Percentiles rank a stretch among this genome's conserved stretches.
phyloP scores from a whole-genome alignment of 2,888 invertebrate species.

The Entomobrya multifasciata region DNA sequence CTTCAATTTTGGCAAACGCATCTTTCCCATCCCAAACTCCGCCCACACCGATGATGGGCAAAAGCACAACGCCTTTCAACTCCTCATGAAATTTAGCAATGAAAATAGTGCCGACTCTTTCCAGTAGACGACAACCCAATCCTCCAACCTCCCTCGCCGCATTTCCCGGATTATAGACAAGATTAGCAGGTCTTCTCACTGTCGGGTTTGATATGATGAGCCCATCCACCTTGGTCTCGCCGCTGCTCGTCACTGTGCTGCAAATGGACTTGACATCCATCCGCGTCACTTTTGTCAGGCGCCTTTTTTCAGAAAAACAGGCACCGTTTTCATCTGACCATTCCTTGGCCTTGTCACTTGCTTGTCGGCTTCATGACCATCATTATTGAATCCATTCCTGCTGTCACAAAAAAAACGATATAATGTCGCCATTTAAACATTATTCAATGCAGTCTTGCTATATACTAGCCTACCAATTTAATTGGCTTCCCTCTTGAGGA shows the following conservation, averaged over 20 bases:
- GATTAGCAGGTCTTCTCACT: slow-evolving; percentile 84
- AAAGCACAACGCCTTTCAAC: slow-evolving; percentile 89
- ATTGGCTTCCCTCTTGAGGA: too few species aligned
- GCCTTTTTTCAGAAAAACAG: slow-evolving; percentile 79
- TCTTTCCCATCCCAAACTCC: slow-evolving; percentile 94
- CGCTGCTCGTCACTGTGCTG: slow-evolving; percentile 60
- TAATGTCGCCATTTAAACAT: too few species aligned
- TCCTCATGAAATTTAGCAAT: slow-evolving; percentile 92
- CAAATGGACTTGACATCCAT: slow-evolving; percentile 76
- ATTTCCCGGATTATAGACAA: slow-evolving; percentile 83
- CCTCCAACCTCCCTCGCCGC: slow-evolving; percentile 91
- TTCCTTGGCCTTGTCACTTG: slow-evolving; percentile 83
- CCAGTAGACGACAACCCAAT: slow-evolving; percentile 95
- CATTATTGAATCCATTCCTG: slow-evolving; percentile 97
- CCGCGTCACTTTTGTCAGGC: slow-evolving; percentile 76
- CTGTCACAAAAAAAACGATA: too few species aligned
- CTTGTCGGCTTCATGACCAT: slow-evolving; percentile 91
- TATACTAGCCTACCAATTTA: slow-evolving; percentile 95
- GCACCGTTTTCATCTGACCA: slow-evolving; percentile 72
- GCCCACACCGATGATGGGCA: slow-evolving; percentile 97
- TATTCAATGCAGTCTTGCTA: slow-evolving; percentile 89
- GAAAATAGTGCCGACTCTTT: slow-evolving; percentile 89
- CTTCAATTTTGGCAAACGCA: slow-evolving; percentile 96
- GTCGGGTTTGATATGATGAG: slow-evolving; percentile 97
- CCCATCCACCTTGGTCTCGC: slow-evolving; percentile 89